These are phyloP conservation scores for Pinna nobilis DNA, from an alignment of 1,140 invertebrate genomes.

Conservation along the genomic window DNA sequence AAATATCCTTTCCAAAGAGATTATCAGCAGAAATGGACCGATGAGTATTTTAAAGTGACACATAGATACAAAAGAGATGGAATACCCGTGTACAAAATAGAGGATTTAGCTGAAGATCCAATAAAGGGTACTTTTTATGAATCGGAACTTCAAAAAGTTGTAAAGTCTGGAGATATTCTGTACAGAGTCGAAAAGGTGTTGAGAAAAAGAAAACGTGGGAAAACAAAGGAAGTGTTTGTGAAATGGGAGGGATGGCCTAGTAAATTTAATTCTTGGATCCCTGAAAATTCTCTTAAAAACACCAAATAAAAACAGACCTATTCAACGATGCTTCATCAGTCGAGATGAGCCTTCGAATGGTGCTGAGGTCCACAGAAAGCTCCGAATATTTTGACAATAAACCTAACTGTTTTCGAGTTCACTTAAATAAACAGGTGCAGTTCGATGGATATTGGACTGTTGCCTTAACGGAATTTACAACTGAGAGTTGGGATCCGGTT, in stretches of 20 bases:
- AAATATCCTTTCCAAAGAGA: slow-evolving; percentile 30
- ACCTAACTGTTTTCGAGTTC: slow-evolving; percentile 14
- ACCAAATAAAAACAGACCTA: neutral
- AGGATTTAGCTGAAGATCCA: slow-evolving; percentile 16
- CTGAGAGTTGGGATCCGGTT: neutral
- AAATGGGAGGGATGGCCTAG: slow-evolving; percentile 35
- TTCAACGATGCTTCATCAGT: neutral
- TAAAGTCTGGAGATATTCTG: neutral
- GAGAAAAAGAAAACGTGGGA: slow-evolving; percentile 11
- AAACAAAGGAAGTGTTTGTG: slow-evolving; percentile 28
- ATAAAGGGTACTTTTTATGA: slow-evolving; percentile 38
- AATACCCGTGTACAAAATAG: slow-evolving; percentile 33
- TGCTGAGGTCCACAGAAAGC: slow-evolving; percentile 18
- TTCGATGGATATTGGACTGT: slow-evolving; percentile 28
- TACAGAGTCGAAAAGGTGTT: slow-evolving; percentile 18
- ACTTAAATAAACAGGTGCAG: slow-evolving; percentile 20
- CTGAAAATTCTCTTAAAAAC: neutral
- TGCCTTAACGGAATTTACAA: slow-evolving; percentile 15
- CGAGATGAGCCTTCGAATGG: slow-evolving; percentile 31
- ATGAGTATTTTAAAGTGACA: slow-evolving; percentile 32
- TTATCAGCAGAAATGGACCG: slow-evolving; percentile 43
- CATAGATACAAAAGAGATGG: slow-evolving; percentile 15
- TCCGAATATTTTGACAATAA: slow-evolving; percentile 15
- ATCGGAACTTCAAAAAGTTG: slow-evolving; percentile 29
- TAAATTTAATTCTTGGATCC: slow-evolving; percentile 45